Conservation (phyloP, 2,888 invertebrate genomes). For the Leucophora obtusa region DNA sequence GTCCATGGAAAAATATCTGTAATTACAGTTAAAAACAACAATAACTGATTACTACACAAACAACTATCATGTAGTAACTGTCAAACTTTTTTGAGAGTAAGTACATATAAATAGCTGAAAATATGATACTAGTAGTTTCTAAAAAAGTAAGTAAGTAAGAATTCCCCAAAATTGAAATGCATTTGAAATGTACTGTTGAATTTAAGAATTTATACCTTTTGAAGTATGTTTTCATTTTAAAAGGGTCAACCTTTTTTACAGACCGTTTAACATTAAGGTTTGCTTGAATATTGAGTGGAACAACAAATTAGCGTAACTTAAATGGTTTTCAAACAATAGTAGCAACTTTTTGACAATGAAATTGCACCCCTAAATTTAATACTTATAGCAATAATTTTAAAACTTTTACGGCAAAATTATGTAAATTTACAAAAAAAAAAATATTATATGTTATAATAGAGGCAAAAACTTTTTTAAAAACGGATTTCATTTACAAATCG, state of each 20-base stretch:
- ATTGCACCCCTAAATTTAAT: slow-evolving; percentile 50
- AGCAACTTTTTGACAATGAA: slow-evolving; percentile 48
- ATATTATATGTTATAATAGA: no score
- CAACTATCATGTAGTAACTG: no score
- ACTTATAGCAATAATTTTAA: neutral
- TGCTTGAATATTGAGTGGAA: slow-evolving; percentile 28
- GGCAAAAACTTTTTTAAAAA: neutral
- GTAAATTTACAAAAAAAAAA: slow-evolving; percentile 38
- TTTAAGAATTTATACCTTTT: slow-evolving; percentile 18
- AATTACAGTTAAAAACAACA: no score
- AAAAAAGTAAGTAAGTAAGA: no score
- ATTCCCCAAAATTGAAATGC: no score
- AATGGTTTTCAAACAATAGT: slow-evolving; percentile 47
- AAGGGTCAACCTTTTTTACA: slow-evolving; percentile 61
- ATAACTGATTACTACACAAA: no score
- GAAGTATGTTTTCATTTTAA: neutral
- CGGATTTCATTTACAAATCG: neutral
- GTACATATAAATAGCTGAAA: no score
- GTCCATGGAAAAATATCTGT: no score
- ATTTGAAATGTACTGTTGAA: no score
- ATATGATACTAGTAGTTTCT: no score
- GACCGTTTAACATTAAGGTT: slow-evolving; percentile 53
- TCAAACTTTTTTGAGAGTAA: no score
- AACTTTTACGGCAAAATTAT: slow-evolving; percentile 56
- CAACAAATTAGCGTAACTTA: slow-evolving; percentile 59